These are phyloP conservation scores for Morelia viridis DNA, from an alignment of 2,797 vertebrate genomes.

Conservation along the genomic window DNA sequence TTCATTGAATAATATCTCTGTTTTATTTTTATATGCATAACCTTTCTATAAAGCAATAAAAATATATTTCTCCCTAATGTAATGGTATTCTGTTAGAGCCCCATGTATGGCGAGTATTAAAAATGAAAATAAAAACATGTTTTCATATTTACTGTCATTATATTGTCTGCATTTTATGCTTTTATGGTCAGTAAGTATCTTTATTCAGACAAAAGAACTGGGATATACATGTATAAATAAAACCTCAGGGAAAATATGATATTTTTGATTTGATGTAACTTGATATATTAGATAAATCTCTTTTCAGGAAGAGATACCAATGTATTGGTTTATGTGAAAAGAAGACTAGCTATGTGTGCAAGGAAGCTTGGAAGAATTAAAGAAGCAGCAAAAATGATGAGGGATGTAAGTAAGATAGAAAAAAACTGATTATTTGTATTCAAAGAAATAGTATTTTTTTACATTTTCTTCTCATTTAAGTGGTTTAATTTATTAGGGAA, in stretches of 20 bases:
- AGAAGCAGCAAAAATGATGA: slow-evolving; percentile 99
- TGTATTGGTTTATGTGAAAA: slow-evolving; percentile 94
- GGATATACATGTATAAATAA: background rate
- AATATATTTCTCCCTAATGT: background rate
- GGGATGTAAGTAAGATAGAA: slow-evolving; percentile 87
- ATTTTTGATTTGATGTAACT: background rate
- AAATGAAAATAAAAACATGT: slow-evolving; percentile 31
- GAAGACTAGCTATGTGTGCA: slow-evolving; percentile 97
- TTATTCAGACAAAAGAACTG: background rate
- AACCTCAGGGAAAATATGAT: background rate
- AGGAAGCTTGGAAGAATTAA: slow-evolving; percentile 94
- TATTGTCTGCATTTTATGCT: background rate
- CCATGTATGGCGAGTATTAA: background rate
- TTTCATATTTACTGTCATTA: background rate
- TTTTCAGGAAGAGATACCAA: slow-evolving; percentile 92
- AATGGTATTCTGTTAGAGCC: background rate
- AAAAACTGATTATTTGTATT: background rate
- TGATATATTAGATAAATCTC: slow-evolving; percentile 5
- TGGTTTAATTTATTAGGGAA: background rate
- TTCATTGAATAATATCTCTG: background rate
- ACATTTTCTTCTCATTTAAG: background rate
- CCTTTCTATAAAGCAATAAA: background rate
- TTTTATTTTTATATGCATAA: background rate
- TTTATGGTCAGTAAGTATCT: background rate
- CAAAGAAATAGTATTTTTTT: background rate